Percentiles rank a stretch among this genome's conserved stretches.
These are phyloP conservation scores for Mythimna impura DNA, from an alignment of 2,888 invertebrate genomes.

Conservation along the genomic window DNA sequence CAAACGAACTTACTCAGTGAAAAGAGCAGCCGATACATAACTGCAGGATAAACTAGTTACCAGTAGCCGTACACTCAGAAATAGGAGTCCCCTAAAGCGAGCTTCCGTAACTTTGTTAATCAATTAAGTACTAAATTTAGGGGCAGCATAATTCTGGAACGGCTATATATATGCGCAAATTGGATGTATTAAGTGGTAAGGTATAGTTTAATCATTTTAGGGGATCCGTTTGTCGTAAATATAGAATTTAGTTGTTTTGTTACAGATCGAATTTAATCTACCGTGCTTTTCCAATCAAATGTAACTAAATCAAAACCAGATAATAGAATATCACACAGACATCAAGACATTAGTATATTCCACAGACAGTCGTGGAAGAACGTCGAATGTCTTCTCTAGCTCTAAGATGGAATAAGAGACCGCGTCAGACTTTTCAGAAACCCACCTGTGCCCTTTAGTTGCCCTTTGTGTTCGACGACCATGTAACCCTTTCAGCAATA, in stretches of 20 bases:
- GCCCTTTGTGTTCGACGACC: too few relatives aligned
- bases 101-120: conserved; percentile 58
- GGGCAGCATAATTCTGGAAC: conserved; percentile 39
- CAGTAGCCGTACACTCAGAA: conserved; percentile 20
- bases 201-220: conserved; percentile 12
- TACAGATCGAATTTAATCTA: neutral
- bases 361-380: too few relatives aligned
- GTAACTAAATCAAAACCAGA: too few relatives aligned
- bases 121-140: conserved; percentile 56
- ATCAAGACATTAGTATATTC: too few relatives aligned
- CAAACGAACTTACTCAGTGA: conserved; percentile 1
- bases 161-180: conserved; percentile 38
- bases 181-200: conserved; percentile 42
- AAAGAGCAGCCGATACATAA: conserved; percentile 40
- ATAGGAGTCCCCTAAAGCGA: conserved; percentile 36
- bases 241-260: conserved; percentile 3
- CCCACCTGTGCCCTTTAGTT: too few relatives aligned
- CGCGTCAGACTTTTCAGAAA: too few relatives aligned
- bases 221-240: conserved; percentile 30
- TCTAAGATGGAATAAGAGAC: too few relatives aligned
- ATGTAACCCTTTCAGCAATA: too few relatives aligned
- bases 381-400: too few relatives aligned
- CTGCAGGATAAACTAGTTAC: conserved; percentile 52
- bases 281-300: neutral
- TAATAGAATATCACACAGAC: too few relatives aligned